These are phyloP conservation scores for Panagrolaimus sp. DNA, from an alignment of 1,140 invertebrate species.

Conservation along the genomic window DNA sequence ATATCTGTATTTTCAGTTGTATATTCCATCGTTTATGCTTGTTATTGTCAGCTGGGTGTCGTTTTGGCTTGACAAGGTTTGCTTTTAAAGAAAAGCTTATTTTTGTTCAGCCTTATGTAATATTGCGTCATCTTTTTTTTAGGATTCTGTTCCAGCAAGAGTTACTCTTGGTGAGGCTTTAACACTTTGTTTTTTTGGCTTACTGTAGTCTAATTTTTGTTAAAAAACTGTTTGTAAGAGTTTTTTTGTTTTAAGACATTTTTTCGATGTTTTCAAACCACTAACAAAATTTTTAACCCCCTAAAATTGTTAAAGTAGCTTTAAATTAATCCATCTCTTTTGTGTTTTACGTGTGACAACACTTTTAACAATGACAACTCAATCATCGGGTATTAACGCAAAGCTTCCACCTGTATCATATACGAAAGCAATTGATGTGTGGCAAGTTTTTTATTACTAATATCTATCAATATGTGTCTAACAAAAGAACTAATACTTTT, in stretches of 20 bases:
- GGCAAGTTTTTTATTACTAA: conserved; percentile 25
- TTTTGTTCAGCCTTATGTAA: neutral
- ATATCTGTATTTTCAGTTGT: conserved; percentile 34
- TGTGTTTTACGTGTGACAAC: conserved; percentile 73
- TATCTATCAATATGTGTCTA: neutral
- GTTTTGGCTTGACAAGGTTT: conserved; percentile 63
- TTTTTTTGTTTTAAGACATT: too few species aligned
- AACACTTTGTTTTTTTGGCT: too few species aligned
- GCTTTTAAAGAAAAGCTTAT: conserved; percentile 13
- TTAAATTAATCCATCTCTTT: conserved; percentile 12
- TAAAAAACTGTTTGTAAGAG: too few species aligned
- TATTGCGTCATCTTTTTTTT: neutral
- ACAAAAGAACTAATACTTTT: too few species aligned
- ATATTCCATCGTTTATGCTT: conserved; percentile 61
- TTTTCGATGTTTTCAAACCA: too few species aligned
- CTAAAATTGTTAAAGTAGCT: conserved; percentile 8
- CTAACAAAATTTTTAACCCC: too few species aligned
- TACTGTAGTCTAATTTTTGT: too few species aligned
- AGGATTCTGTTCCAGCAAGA: conserved; percentile 59
- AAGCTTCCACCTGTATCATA: conserved; percentile 91
- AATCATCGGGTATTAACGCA: conserved; percentile 90
- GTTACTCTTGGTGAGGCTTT: conserved; percentile 53
- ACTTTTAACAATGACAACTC: conserved; percentile 88
- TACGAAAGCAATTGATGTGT: conserved; percentile 67
- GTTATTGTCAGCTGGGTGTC: conserved; percentile 64